Conservation (phyloP, 2,113 vertebrate genomes). For the Panthera uncia region DNA sequence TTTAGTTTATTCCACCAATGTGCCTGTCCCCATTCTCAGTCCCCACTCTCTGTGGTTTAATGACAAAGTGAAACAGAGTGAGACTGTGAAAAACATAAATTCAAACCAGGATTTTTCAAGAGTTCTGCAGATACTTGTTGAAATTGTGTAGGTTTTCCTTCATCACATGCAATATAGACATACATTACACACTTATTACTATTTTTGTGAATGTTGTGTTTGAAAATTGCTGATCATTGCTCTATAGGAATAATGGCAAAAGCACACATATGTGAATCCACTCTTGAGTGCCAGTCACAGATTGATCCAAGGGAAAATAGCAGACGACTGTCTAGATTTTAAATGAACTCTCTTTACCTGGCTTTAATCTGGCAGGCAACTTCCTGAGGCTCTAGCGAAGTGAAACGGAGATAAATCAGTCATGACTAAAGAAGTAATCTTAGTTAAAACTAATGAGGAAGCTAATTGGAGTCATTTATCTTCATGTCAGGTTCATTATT, state of each 20-base stretch:
- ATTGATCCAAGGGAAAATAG: neutral
- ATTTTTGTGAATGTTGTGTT: neutral
- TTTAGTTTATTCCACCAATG: neutral
- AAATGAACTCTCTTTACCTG: constrained; percentile 32
- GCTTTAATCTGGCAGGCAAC: constrained; percentile 11
- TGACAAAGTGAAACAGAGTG: neutral
- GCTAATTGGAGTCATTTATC: constrained; percentile 79
- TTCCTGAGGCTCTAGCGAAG: constrained; percentile 8
- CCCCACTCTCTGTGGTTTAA: neutral
- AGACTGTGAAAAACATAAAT: neutral
- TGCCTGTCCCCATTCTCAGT: neutral
- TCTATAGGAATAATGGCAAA: neutral
- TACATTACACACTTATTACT: too few species aligned
- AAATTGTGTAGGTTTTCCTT: neutral
- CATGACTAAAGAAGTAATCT: constrained; percentile 74
- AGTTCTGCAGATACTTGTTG: neutral
- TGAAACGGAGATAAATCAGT: constrained; percentile 74
- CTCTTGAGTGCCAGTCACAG: neutral
- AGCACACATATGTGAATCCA: neutral
- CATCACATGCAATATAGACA: neutral
- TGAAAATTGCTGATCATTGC: neutral
- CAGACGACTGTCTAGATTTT: neutral
- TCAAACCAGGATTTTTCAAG: neutral
- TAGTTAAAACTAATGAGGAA: constrained; percentile 79
- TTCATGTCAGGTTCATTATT: constrained; percentile 70